phyloP scores from a whole-genome alignment of 2,888 invertebrate species.

The Polyommatus icarus region DNA sequence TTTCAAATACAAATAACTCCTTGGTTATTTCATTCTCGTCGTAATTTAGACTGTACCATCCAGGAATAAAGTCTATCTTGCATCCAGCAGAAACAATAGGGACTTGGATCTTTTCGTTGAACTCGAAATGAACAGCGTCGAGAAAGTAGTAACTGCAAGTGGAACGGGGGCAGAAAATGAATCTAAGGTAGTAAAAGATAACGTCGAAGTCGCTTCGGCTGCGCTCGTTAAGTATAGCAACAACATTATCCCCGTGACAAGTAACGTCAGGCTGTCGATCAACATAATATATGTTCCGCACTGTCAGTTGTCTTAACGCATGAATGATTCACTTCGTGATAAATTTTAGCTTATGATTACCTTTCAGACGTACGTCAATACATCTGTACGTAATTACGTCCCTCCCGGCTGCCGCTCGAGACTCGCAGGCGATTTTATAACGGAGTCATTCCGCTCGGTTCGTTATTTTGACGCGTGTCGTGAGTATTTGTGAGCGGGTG shows the following conservation, averaged over 20 bases:
- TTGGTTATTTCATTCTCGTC: conserved; percentile 40
- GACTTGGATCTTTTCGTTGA: conserved; percentile 75
- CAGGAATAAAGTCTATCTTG: conserved; percentile 57
- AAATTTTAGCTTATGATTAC: conserved; percentile 81
- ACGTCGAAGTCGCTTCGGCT: conserved; percentile 44
- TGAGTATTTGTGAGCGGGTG: conserved; percentile 63
- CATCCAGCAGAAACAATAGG: conserved; percentile 50
- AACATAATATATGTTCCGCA: conserved; percentile 78
- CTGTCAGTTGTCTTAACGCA: conserved; percentile 78
- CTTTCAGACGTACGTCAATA: conserved; percentile 76
- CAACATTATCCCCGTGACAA: conserved; percentile 79
- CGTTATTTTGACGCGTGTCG: conserved; percentile 61
- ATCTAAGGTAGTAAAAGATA: conserved; percentile 40
- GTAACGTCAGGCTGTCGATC: conserved; percentile 79
- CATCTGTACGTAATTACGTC: conserved; percentile 66
- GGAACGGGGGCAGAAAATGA: conserved; percentile 40
- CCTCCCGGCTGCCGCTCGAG: conserved; percentile 58
- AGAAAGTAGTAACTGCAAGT: conserved; percentile 52
- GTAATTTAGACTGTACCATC: conserved; percentile 53
- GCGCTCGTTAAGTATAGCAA: conserved; percentile 59
- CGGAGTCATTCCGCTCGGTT: conserved; percentile 57
- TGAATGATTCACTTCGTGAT: conserved; percentile 80
- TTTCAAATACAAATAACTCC: conserved; percentile 30
- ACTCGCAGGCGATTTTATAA: conserved; percentile 64
- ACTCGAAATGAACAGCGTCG: conserved; percentile 54